Evolutionary conservation across 2,797 vertebrate species (phyloP), one percentile per base, ranked within the genome.

Genomic region (Buceros bicornis): DNA sequence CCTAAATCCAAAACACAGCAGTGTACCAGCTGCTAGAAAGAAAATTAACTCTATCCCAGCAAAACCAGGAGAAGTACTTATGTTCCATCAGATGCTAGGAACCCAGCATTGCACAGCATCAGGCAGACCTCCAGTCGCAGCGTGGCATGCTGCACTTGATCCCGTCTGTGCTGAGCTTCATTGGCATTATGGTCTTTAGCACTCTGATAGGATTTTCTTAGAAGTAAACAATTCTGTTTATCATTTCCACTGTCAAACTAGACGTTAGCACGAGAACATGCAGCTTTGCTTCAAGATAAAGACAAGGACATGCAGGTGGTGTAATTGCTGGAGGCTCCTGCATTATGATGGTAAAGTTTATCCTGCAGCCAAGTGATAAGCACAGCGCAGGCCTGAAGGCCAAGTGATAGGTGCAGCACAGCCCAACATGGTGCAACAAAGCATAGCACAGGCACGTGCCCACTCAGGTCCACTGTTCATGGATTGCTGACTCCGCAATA

Each of bases 241-340:
- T 93, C 11, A 37, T 67, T 95, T 91, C 26, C 53, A 1, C 58
- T 93, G 73, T 79, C 78, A 91, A 35, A 73, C 42, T 85, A 60
- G 61, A 42, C 74, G 74, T 79, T 82, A 31, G 58, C 40, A 47
- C 67, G 65, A 85, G 50, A 91, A 67, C 56, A 11, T 35, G 17
- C 51, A 87, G 48, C 74, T 85, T 95, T 7, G 5, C 47, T 91
- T 82, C 25, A 45, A 77, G 82, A 85, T 95, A 93, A 87, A 77
- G 58, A 58, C 66, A 84, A 92, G 91, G 91, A 70, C 48, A 16
- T 4, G 1, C 14, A 13, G 8, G 56, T 4, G 1, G 60, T 12
- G 6, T 66, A 37, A 84, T 40, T 77, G 71, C 51, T 16, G 18
- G n/a, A 62, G n/a, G 40, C 60, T 73, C 14, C 56, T 73, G 33